These are phyloP conservation scores for Camptogramma bilineatum DNA, from an alignment of 2,888 invertebrate species.

Conservation along the genomic window DNA sequence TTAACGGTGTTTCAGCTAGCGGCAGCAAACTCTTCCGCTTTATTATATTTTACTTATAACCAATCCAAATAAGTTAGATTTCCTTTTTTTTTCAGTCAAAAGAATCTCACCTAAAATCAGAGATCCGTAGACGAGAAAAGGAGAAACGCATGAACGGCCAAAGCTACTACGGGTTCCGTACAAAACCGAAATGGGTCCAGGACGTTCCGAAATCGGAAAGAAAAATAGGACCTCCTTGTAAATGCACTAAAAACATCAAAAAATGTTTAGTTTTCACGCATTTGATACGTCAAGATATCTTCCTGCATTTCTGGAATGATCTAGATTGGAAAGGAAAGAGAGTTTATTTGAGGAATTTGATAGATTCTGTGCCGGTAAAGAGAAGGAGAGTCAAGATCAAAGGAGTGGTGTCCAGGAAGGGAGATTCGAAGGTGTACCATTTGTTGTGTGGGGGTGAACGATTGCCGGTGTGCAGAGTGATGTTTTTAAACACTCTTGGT, in stretches of 20 bases:
- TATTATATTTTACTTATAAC: too few species aligned
- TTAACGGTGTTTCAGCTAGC: too few species aligned
- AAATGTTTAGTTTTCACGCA: conserved; percentile 55
- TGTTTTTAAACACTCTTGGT: conserved; percentile 68
- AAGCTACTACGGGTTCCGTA: conserved; percentile 67
- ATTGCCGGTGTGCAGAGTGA: conserved; percentile 60
- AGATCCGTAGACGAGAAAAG: conserved; percentile 60
- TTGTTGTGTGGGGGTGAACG: conserved; percentile 49
- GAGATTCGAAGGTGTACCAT: conserved; percentile 63
- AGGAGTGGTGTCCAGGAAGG: conserved; percentile 58
- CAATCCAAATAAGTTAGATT: too few species aligned
- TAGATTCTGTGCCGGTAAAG: conserved; percentile 61
- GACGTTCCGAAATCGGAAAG: conserved; percentile 66
- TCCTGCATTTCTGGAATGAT: conserved; percentile 65
- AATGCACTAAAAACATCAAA: conserved; percentile 54
- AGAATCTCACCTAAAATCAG: conserved; percentile 53
- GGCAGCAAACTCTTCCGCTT: too few species aligned
- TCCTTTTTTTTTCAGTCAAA: conserved; percentile 50
- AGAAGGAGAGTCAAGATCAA: conserved; percentile 55
- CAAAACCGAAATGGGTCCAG: conserved; percentile 57
- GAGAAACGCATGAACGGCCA: conserved; percentile 68
- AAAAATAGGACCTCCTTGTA: conserved; percentile 59
- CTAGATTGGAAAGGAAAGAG: conserved; percentile 66
- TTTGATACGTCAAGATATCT: conserved; percentile 53
- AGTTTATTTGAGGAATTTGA: conserved; percentile 54